phyloP scores from a whole-genome alignment of 2,113 vertebrate genomes.

The Taurulus bubalis region DNA sequence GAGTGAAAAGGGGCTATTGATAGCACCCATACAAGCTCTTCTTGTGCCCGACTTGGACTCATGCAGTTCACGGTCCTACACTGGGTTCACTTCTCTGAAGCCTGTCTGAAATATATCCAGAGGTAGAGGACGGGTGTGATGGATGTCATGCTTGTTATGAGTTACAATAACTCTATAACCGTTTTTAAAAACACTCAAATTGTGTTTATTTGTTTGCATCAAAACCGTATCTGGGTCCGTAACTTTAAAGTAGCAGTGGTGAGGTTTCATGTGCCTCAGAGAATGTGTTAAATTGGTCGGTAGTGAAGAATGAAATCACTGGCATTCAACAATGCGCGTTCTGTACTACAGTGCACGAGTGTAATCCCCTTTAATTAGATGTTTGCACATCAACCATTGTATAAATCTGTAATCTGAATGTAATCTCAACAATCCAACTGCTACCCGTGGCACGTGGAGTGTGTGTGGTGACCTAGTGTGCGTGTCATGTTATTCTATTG shows the following conservation, averaged over 20 bases:
- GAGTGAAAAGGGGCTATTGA: neutral
- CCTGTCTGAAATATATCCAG: neutral
- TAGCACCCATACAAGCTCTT: neutral
- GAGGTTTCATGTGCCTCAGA: neutral
- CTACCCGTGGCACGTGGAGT: conserved; percentile 2
- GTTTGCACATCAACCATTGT: conserved; percentile 56
- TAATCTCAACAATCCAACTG: conserved; percentile 70
- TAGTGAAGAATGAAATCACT: conserved; percentile 7
- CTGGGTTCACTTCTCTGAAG: neutral
- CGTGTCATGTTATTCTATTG: neutral
- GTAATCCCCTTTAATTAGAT: conserved; percentile 63
- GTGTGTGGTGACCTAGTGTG: neutral
- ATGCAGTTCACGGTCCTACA: neutral
- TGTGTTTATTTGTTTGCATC: neutral
- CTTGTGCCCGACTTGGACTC: neutral
- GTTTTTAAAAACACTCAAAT: neutral
- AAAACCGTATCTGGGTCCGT: no score
- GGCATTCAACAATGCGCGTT: conserved; percentile 3
- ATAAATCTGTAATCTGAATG: conserved; percentile 69
- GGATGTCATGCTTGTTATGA: neutral
- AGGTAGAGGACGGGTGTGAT: neutral
- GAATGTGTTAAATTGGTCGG: neutral
- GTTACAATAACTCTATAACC: neutral
- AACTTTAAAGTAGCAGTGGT: no score
- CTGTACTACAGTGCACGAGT: conserved; percentile 9